A percentile compares a stretch with the other conserved stretches of the same genome.
phyloP scores from a whole-genome alignment of 2,888 invertebrate genomes.

The Drosophila atroscutellata region DNA sequence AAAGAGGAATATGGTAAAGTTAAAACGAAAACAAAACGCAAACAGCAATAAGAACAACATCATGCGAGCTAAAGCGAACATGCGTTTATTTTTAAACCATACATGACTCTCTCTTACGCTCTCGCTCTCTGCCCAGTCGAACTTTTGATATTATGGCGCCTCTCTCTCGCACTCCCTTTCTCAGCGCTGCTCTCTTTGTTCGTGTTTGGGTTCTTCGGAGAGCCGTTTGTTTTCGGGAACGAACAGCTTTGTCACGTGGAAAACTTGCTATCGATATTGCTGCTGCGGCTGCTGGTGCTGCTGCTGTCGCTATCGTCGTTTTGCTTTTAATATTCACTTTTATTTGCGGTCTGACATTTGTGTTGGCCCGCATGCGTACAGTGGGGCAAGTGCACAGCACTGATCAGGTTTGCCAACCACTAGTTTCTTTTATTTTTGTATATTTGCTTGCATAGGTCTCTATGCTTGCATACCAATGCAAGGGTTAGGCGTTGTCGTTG shows the following conservation, averaged over 20 bases:
- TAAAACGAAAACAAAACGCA: slow-evolving; percentile 57
- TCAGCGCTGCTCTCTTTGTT: slow-evolving; percentile 26
- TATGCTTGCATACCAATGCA: not conserved
- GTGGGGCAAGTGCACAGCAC: slow-evolving; percentile 30
- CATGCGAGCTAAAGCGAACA: slow-evolving; percentile 45
- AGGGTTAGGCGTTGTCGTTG: not conserved
- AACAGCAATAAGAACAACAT: slow-evolving; percentile 53
- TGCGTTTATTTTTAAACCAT: slow-evolving; percentile 55
- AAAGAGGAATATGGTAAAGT: slow-evolving; percentile 48
- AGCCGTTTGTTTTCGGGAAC: slow-evolving; percentile 60
- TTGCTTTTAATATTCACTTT: slow-evolving; percentile 72
- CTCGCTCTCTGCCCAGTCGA: slow-evolving; percentile 15
- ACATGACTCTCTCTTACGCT: slow-evolving; percentile 31
- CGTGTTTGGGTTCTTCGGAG: slow-evolving; percentile 22
- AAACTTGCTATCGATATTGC: slow-evolving; percentile 25
- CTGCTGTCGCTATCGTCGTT: slow-evolving; percentile 41
- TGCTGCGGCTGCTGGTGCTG: slow-evolving; percentile 8
- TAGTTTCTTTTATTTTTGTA: not conserved
- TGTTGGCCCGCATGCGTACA: slow-evolving; percentile 37
- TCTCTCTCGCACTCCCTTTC: slow-evolving; percentile 14
- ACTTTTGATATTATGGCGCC: slow-evolving; percentile 40
- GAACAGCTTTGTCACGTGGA: slow-evolving; percentile 69
- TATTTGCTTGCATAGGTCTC: not conserved
- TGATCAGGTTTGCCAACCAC: not conserved
- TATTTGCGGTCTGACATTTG: slow-evolving; percentile 63